Evolutionary conservation across 2,113 vertebrate species (phyloP), one percentile per base, ranked within the genome.

Genomic region (Geococcyx californianus): DNA sequence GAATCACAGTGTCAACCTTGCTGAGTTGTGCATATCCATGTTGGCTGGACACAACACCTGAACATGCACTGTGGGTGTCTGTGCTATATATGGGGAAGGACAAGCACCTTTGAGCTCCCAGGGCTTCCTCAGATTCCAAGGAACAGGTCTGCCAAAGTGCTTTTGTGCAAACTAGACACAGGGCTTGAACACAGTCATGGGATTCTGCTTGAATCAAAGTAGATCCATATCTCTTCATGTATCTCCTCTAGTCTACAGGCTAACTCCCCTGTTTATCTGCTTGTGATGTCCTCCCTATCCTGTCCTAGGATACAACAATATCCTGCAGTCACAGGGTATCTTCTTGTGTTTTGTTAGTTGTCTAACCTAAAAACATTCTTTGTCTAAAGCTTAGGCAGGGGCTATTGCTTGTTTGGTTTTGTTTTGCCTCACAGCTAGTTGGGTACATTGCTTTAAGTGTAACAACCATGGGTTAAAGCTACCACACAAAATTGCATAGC

Each of bases 81-180:
- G 47, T 2, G 1, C 16, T 69, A 1, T 29, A 20, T 4, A 3
- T 7, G 8, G 9, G 8, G 20, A 70, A 59, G 19, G 26, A 54
- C 26, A 74, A 70, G 23, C 14, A 9, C 45, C 0, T 0, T 1
- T 85, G 70, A 13, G 24, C 13, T 79, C 18, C 40, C 66, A 36
- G 40, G 59, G 14, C 70, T 76, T 76, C 38, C 38, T 76, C 55
- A 34, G 56, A 56, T 52, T 74, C 28, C 40, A 54, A 69, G n/a
- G 19, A 60, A 40, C 18, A 64, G 21, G 38, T 33, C 54, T 81
- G 33, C 52, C 38, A 38, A 54, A 47, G 24, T 33, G 25, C 25
- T 81, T 84, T 78, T 77, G 55, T 59, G 34, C 49, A 75, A 68
- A 44, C 1, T 63, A 59, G 42, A 42, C 10, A n/a, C 20, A 47